phyloP scores from a whole-genome alignment of 1,140 invertebrate species.

The Megathymus violae region DNA sequence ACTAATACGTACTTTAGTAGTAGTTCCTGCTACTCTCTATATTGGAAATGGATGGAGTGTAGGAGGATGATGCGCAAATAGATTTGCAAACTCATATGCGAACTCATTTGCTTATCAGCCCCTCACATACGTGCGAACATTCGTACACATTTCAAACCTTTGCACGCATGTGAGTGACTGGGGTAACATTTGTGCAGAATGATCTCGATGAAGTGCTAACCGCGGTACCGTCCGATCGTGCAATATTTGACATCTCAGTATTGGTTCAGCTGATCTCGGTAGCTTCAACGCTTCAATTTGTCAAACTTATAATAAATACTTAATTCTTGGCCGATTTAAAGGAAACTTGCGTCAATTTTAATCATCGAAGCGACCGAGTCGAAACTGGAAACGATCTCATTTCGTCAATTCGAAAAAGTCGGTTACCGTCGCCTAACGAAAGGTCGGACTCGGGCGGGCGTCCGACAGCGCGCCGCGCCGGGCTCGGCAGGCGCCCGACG shows the following conservation, averaged over 20 bases:
- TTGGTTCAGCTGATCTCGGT: not conserved
- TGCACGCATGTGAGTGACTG: no score
- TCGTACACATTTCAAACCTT: no score
- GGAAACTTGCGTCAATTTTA: not conserved
- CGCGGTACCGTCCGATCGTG: not conserved
- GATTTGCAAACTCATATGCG: no score
- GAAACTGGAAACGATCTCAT: constrained; percentile 16
- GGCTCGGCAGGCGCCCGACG: constrained; percentile 67
- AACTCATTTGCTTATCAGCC: no score
- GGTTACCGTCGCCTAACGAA: constrained; percentile 14
- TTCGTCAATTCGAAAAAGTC: constrained; percentile 33
- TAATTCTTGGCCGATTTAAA: not conserved
- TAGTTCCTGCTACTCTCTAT: no score
- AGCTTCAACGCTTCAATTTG: not conserved
- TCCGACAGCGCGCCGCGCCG: constrained; percentile 49
- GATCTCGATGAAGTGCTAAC: no score
- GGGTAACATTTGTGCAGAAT: no score
- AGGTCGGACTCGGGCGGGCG: constrained; percentile 62
- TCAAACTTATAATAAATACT: not conserved
- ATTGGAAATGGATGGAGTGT: no score
- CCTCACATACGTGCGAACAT: no score
- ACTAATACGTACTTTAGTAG: no score
- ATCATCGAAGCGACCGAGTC: not conserved
- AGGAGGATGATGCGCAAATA: no score
- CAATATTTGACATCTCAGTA: no score